A percentile compares a stretch with the other conserved stretches of the same genome.
These are phyloP conservation scores for Hanleya hanleyi DNA, from an alignment of 2,888 invertebrate genomes.

Conservation along the genomic window DNA sequence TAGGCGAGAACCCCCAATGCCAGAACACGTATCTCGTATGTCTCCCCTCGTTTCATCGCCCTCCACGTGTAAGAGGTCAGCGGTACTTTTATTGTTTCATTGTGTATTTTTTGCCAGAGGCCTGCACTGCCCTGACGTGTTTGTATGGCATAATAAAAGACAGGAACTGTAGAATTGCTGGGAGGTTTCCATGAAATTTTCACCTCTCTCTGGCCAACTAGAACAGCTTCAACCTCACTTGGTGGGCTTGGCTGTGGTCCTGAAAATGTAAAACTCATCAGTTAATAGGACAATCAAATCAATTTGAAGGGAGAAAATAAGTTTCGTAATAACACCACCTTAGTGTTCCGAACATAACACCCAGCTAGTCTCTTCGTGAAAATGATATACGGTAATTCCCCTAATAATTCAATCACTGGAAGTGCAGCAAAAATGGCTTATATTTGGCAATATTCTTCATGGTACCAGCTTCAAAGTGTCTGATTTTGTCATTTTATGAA, in stretches of 20 bases:
- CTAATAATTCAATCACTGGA: too few relatives aligned
- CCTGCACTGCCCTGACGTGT: conserved; percentile 31
- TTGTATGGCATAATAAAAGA: conserved; percentile 64
- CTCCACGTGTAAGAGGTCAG: background rate
- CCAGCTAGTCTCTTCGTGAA: too few relatives aligned
- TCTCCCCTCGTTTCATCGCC: background rate
- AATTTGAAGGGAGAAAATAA: too few relatives aligned
- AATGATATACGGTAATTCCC: too few relatives aligned
- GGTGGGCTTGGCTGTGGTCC: conserved; percentile 95
- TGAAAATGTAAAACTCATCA: too few relatives aligned
- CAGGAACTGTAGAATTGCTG: conserved; percentile 51
- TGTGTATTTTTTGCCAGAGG: background rate
- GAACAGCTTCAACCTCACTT: conserved; percentile 90
- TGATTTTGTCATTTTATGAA: too few relatives aligned
- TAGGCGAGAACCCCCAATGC: conserved; percentile 54
- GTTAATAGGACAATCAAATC: too few relatives aligned
- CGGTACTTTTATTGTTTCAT: background rate
- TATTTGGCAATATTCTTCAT: too few relatives aligned
- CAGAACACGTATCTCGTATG: conserved; percentile 44
- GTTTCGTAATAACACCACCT: too few relatives aligned
- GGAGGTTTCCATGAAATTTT: conserved; percentile 79
- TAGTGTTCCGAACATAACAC: too few relatives aligned
- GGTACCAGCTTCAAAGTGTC: too few relatives aligned
- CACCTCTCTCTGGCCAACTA: conserved; percentile 88
- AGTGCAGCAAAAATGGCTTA: too few relatives aligned